Conservation (phyloP, 2,797 vertebrate species). For the Acipenser transmontanus region DNA sequence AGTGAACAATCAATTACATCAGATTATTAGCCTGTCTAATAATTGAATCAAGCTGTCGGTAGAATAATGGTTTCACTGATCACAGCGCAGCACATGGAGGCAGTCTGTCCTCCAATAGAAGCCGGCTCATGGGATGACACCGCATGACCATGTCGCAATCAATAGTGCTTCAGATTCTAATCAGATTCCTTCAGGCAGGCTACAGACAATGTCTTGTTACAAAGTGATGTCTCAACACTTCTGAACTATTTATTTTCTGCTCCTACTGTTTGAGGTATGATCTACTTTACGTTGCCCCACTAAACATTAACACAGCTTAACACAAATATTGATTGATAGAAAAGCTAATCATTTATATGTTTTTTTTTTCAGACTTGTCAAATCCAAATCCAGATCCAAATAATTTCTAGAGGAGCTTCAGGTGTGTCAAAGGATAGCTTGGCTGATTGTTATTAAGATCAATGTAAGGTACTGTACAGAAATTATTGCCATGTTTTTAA, state of each 20-base stretch:
- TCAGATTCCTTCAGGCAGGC: constrained; percentile 23
- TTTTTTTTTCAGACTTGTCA: neutral
- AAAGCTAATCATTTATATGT: neutral
- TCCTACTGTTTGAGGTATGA: neutral
- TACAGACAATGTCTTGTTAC: constrained; percentile 19
- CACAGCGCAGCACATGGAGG: constrained; percentile 20
- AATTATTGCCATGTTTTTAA: too few relatives aligned
- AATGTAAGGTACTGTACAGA: too few relatives aligned
- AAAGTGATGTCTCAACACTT: constrained; percentile 10
- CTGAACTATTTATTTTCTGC: neutral
- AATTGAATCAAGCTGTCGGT: constrained; percentile 38
- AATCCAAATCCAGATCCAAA: too few relatives aligned
- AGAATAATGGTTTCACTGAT: constrained; percentile 39
- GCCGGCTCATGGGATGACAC: constrained; percentile 20
- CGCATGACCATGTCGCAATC: constrained; percentile 26
- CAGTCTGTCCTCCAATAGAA: constrained; percentile 15
- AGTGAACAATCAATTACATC: constrained; percentile 36
- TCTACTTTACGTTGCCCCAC: neutral
- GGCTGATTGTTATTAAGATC: too few relatives aligned
- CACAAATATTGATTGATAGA: neutral
- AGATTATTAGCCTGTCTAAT: constrained; percentile 40
- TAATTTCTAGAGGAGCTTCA: too few relatives aligned
- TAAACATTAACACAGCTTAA: neutral
- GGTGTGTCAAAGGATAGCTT: too few relatives aligned
- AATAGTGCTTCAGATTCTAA: constrained; percentile 27